phyloP scores from a whole-genome alignment of 2,797 vertebrate species.

The Caiman crocodilus region DNA sequence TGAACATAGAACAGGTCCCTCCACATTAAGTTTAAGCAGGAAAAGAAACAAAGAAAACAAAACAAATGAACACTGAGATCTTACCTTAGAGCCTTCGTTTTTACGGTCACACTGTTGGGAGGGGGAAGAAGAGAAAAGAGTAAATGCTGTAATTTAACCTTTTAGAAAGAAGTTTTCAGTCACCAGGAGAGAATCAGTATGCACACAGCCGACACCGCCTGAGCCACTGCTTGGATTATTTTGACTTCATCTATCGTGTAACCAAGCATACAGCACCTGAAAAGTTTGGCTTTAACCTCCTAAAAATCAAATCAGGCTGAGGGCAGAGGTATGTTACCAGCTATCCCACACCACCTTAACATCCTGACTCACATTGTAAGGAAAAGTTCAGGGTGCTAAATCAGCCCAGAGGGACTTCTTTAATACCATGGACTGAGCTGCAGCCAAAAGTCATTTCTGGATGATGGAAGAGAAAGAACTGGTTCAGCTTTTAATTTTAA shows the following conservation, averaged over 20 bases:
- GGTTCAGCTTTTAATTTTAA: background rate
- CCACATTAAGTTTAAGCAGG: background rate
- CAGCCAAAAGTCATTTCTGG: background rate
- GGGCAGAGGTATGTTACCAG: background rate
- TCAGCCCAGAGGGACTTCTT: background rate
- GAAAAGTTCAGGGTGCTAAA: background rate
- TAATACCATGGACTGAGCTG: background rate
- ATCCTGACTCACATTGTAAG: background rate
- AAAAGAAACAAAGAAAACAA: background rate
- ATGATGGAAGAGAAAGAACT: background rate
- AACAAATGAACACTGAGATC: slow-evolving; percentile 16
- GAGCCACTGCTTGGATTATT: background rate
- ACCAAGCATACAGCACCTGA: background rate
- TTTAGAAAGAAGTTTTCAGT: slow-evolving; percentile 30
- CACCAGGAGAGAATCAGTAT: background rate
- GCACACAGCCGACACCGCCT: background rate
- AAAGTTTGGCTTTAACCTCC: background rate
- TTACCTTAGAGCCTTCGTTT: slow-evolving; percentile 80
- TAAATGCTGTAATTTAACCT: slow-evolving; percentile 21
- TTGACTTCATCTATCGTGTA: background rate
- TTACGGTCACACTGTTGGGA: slow-evolving; percentile 77
- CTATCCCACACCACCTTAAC: background rate
- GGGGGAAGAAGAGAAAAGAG: background rate
- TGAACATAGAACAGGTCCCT: background rate
- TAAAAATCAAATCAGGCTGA: background rate